Evolutionary conservation across 2,113 vertebrate species (phyloP).

Genomic region (Oostethus manadensis): DNA sequence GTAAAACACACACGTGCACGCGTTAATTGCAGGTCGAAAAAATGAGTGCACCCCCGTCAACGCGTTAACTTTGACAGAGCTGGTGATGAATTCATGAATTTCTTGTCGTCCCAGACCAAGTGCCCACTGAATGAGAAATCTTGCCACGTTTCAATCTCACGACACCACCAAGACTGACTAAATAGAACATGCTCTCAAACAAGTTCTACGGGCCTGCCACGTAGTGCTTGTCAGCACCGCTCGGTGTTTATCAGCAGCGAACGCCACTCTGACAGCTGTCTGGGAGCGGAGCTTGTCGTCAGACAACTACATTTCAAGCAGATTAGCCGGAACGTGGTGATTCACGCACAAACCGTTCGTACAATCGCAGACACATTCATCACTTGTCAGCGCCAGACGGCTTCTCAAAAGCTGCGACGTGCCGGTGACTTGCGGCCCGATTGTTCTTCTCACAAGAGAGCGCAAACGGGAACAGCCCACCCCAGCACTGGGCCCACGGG

Average conservation of each 20-base stretch:
- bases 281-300: conserved; percentile 38
- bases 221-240: conserved; percentile 17
- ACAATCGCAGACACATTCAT: conserved; percentile 19
- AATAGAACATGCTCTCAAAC: background rate
- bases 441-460: conserved; percentile 11
- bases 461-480: conserved; percentile 29
- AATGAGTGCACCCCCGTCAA: no score
- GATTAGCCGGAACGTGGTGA: conserved; percentile 28
- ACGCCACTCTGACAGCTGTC: conserved; percentile 45
- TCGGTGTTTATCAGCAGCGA: conserved; percentile 20
- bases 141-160: no score
- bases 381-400: conserved; percentile 28
- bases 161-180: no score
- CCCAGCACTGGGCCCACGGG: conserved; percentile 29
- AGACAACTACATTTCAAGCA: conserved; percentile 32
- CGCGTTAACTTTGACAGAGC: no score
- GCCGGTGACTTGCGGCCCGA: conserved; percentile 12
- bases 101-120: no score
- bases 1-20: no score
- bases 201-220: conserved; percentile 6
- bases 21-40: no score
- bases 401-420: conserved; percentile 24
- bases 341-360: conserved; percentile 18
- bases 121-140: no score
- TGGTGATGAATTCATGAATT: no score